phyloP scores from a whole-genome alignment of 2,797 vertebrate genomes.

The Ataeniobius toweri region DNA sequence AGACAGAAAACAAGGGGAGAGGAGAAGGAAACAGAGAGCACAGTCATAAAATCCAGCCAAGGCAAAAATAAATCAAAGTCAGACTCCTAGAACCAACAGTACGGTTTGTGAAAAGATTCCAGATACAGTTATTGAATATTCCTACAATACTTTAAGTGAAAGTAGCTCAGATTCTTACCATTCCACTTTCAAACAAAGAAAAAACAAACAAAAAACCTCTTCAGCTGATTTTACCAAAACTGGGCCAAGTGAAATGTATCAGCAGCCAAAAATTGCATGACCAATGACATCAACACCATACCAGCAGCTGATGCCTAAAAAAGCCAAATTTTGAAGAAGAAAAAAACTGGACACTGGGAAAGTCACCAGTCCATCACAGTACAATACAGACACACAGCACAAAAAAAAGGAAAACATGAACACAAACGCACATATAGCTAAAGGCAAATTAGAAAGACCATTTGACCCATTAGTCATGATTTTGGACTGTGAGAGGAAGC shows the following conservation, averaged over 20 bases:
- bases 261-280: background rate
- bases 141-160: conserved; percentile 26
- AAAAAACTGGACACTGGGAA: too few relatives aligned
- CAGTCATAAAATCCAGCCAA: conserved; percentile 50
- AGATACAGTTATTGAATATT: conserved; percentile 38
- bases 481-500: background rate
- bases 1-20: conserved; percentile 13
- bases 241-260: background rate
- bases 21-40: conserved; percentile 28
- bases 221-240: conserved; percentile 2
- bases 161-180: conserved; percentile 14
- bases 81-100: conserved; percentile 35
- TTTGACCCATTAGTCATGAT: background rate
- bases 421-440: background rate
- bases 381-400: background rate
- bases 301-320: background rate
- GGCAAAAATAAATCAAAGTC: conserved; percentile 59
- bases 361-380: background rate
- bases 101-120: conserved; percentile 30
- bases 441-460: background rate
- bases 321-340: background rate
- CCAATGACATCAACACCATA: background rate
- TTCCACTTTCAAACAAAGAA: conserved; percentile 43
- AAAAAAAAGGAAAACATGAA: too few relatives aligned
- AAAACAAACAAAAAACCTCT: background rate